Conservation (phyloP, 2,797 vertebrate species). For the Phaenicophaeus curvirostris region DNA sequence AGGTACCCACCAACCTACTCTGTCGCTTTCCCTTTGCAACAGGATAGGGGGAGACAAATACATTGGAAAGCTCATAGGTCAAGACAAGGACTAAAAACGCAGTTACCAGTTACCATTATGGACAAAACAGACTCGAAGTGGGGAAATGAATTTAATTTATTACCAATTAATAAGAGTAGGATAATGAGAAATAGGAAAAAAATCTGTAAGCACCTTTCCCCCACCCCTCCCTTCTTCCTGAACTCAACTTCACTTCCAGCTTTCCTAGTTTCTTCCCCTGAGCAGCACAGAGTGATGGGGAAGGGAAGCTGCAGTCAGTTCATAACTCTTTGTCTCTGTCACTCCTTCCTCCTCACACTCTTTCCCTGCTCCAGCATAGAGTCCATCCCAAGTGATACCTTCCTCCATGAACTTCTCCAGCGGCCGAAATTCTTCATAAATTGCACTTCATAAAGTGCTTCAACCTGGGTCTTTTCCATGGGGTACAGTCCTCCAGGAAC, state of each 20-base stretch:
- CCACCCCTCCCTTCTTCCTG: background rate
- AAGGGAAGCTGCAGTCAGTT: background rate
- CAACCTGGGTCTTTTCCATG: rapidly evolving
- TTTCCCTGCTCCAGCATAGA: rapidly evolving
- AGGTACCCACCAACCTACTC: background rate
- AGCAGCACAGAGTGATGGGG: rapidly evolving
- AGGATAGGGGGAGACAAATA: background rate
- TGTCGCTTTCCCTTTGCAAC: background rate
- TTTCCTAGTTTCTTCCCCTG: background rate
- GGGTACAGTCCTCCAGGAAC: background rate
- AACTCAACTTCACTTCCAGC: background rate
- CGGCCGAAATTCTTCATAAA: background rate
- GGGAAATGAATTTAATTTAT: background rate
- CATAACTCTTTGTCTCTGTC: background rate
- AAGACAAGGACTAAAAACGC: background rate
- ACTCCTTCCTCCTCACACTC: background rate
- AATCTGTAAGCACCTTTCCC: background rate
- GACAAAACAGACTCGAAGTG: background rate
- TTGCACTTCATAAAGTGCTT: background rate
- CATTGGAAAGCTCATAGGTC: background rate
- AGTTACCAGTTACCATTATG: background rate
- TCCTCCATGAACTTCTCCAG: background rate
- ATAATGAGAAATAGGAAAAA: background rate
- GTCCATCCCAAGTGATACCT: rapidly evolving
- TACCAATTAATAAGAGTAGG: background rate